These are phyloP conservation scores for Penaeus indicus DNA, from an alignment of 1,140 invertebrate species.

Conservation along the genomic window DNA sequence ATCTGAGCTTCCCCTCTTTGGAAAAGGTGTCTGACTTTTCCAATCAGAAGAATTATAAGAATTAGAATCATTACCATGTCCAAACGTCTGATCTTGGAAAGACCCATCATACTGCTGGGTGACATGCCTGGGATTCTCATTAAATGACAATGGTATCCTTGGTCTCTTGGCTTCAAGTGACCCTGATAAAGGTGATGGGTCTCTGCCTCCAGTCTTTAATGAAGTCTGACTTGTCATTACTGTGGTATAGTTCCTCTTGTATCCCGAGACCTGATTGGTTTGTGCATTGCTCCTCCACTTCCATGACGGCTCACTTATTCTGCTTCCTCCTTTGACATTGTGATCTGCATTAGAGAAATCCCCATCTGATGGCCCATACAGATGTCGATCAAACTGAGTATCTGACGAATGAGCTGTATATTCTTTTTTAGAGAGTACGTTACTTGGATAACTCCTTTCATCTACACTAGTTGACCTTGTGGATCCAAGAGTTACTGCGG, in stretches of 20 bases:
- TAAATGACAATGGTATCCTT: conserved; percentile 3
- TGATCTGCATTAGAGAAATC: background rate
- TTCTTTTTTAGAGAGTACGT: conserved; percentile 8
- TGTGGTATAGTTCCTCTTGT: conserved; percentile 31
- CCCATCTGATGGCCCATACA: background rate
- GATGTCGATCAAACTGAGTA: background rate
- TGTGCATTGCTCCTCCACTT: conserved; percentile 20
- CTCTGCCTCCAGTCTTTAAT: background rate
- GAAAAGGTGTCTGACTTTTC: no score
- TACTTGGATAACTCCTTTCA: conserved; percentile 25
- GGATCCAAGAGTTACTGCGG: background rate
- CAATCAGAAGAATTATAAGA: no score
- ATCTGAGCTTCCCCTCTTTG: no score
- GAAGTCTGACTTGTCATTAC: background rate
- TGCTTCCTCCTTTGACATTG: background rate
- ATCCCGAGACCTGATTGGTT: background rate
- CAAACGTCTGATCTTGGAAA: no score
- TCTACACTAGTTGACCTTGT: background rate
- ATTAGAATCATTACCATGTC: no score
- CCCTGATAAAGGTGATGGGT: background rate
- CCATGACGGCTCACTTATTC: conserved; percentile 19
- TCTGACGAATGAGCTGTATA: background rate
- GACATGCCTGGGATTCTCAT: background rate
- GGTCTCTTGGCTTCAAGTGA: conserved; percentile 14
- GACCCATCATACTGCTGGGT: no score